Evolutionary conservation across 2,113 vertebrate genomes (phyloP).

Genomic region (Osmerus mordax): DNA sequence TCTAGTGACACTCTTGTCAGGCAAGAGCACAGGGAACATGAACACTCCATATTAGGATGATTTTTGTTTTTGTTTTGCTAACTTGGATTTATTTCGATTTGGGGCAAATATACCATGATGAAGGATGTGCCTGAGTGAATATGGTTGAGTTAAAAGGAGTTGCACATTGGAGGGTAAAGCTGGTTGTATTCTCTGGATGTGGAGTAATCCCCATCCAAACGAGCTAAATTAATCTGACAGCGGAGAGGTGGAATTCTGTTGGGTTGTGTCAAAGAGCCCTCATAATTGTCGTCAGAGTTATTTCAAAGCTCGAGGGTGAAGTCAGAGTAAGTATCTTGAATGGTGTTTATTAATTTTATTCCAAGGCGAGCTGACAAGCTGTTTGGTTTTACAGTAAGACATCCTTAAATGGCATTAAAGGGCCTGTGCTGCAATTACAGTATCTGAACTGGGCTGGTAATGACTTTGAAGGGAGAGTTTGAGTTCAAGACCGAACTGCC

Average conservation of each 20-base stretch:
- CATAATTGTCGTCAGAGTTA: not conserved
- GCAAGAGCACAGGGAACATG: too few species aligned
- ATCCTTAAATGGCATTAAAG: not conserved
- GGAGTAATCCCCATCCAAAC: conserved; percentile 3
- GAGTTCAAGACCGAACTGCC: not conserved
- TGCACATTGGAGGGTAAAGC: not conserved
- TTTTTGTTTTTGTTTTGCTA: not conserved
- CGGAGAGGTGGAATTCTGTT: not conserved
- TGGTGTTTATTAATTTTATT: not conserved
- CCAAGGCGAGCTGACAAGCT: not conserved
- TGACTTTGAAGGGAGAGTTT: not conserved
- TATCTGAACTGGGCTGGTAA: not conserved
- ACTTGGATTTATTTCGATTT: not conserved
- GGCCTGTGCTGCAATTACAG: not conserved
- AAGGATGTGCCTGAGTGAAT: not conserved
- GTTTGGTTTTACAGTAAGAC: not conserved
- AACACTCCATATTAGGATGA: too few species aligned
- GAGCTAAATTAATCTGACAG: conserved; percentile 3
- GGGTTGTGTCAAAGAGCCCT: not conserved
- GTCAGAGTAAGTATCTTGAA: not conserved
- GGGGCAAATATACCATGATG: not conserved
- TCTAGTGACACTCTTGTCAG: not conserved
- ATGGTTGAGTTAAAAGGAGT: not conserved
- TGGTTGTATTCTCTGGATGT: not conserved
- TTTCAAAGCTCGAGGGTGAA: not conserved